Percentiles rank a stretch among this genome's conserved stretches.
phyloP scores from a whole-genome alignment of 2,888 invertebrate genomes.

The Aquatica leii region DNA sequence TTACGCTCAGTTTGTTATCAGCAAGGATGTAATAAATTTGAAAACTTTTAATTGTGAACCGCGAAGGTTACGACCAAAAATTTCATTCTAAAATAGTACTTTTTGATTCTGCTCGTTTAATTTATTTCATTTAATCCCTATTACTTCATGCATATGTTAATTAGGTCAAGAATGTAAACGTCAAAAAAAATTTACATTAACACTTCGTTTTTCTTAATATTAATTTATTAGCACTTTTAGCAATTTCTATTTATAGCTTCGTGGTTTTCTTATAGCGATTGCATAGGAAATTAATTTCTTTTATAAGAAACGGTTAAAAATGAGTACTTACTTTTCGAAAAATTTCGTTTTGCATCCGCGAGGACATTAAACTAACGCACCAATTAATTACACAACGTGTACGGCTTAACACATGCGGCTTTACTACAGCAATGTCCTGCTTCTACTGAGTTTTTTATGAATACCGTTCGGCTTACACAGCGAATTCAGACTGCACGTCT shows the following conservation, averaged over 20 bases:
- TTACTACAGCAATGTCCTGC: constrained; percentile 6
- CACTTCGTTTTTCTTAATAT: background rate
- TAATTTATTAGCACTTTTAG: background rate
- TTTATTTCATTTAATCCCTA: background rate
- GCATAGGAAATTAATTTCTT: no score
- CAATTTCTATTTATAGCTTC: no score
- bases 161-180: constrained; percentile 6
- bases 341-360: constrained; percentile 1
- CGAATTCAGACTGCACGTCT: constrained; percentile 30
- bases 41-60: background rate
- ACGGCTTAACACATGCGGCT: constrained; percentile 10
- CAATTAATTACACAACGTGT: constrained; percentile 11
- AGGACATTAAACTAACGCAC: constrained; percentile 2
- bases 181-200: constrained; percentile 1
- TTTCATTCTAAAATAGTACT: background rate
- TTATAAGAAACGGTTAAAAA: background rate
- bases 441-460: constrained; percentile 17
- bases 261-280: no score
- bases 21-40: constrained; percentile 12
- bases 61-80: background rate
- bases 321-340: constrained; percentile 9
- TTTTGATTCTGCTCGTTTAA: background rate
- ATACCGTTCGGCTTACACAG: constrained; percentile 7
- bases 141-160: background rate
- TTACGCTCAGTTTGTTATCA: constrained; percentile 13